Percentiles rank a stretch among this genome's conserved stretches.
Conservation (phyloP, 2,888 invertebrate genomes). For the Tenthredo notha region DNA sequence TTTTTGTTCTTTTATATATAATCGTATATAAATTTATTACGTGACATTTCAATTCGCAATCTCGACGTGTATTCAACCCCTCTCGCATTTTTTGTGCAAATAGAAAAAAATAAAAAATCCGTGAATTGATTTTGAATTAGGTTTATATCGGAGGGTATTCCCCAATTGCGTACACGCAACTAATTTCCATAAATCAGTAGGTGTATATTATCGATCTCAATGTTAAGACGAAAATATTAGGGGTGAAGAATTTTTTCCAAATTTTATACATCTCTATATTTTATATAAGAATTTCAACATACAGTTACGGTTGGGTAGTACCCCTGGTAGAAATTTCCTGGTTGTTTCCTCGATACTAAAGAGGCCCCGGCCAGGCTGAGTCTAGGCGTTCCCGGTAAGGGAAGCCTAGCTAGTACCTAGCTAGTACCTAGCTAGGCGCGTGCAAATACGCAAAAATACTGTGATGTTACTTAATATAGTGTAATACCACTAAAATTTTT, state of each 20-base stretch:
- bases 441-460: too few relatives aligned
- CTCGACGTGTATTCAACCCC: not conserved
- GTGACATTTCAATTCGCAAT: not conserved
- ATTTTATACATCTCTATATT: not conserved
- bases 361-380: too few relatives aligned
- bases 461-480: too few relatives aligned
- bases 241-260: not conserved
- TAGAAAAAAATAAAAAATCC: not conserved
- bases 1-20: too few relatives aligned
- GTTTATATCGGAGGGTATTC: not conserved
- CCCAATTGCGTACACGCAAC: not conserved
- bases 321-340: too few relatives aligned
- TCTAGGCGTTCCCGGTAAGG: too few relatives aligned
- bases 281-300: not conserved
- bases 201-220: not conserved
- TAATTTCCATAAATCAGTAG: not conserved
- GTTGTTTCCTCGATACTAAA: too few relatives aligned
- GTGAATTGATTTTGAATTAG: not conserved
- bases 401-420: too few relatives aligned
- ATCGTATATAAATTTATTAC: not conserved
- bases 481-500: too few relatives aligned
- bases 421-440: too few relatives aligned
- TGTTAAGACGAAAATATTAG: not conserved
- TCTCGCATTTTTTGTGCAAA: not conserved
- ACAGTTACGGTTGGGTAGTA: too few relatives aligned